phyloP scores from a whole-genome alignment of 1,140 invertebrate species.

The Sycobia sp. region DNA sequence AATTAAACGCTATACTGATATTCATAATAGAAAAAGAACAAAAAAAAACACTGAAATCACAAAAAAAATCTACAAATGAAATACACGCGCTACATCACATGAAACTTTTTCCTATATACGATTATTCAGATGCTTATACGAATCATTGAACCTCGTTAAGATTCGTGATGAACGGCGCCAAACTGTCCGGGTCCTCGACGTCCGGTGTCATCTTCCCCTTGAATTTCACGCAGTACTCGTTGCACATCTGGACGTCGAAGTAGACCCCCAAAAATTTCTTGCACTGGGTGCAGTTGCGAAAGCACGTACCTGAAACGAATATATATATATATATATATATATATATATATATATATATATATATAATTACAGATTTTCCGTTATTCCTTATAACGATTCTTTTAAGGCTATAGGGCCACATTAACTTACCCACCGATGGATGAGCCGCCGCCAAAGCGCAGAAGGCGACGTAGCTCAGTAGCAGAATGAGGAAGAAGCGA shows the following conservation, averaged over 20 bases:
- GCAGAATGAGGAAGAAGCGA: background rate
- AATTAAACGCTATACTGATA: too few species aligned
- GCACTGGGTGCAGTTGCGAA: constrained; percentile 86
- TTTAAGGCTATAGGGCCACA: constrained; percentile 1
- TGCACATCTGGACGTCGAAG: constrained; percentile 83
- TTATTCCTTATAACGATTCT: background rate
- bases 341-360: too few species aligned
- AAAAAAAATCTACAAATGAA: too few species aligned
- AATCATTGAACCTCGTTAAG: constrained; percentile 53
- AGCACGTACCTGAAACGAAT: constrained; percentile 66
- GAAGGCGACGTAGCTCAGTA: constrained; percentile 12
- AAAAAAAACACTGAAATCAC: too few species aligned
- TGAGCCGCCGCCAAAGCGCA: constrained; percentile 6
- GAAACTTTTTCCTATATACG: too few species aligned
- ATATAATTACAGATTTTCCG: too few species aligned
- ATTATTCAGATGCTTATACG: too few species aligned
- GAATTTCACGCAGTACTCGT: constrained; percentile 79
- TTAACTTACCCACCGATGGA: constrained; percentile 24
- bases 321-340: too few species aligned
- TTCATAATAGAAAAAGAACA: too few species aligned
- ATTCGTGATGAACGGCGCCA: constrained; percentile 79
- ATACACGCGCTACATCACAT: too few species aligned
- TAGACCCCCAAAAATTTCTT: constrained; percentile 84
- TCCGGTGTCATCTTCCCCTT: constrained; percentile 83
- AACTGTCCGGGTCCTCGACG: constrained; percentile 79